These are phyloP conservation scores for Apeira syringaria DNA, from an alignment of 2,888 invertebrate species.

Conservation along the genomic window DNA sequence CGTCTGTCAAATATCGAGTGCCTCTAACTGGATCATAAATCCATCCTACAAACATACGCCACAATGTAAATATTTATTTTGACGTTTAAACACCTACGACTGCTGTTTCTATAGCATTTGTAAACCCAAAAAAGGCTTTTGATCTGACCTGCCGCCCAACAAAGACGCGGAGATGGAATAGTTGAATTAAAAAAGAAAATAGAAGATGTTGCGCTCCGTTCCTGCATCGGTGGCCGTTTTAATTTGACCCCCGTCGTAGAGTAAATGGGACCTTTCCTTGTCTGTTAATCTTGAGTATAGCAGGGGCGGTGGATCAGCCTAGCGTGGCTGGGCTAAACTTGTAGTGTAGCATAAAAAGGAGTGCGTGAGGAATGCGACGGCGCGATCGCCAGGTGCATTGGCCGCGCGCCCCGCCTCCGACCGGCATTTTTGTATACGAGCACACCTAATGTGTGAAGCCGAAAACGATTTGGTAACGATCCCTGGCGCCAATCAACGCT, in stretches of 20 bases:
- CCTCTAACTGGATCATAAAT: slow-evolving; percentile 60
- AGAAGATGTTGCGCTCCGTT: slow-evolving; percentile 61
- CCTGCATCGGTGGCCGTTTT: slow-evolving; percentile 47
- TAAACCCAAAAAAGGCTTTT: slow-evolving; percentile 48
- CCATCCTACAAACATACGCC: slow-evolving; percentile 49
- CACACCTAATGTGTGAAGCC: slow-evolving; percentile 61
- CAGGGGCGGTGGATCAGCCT: slow-evolving; percentile 46
- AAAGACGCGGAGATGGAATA: slow-evolving; percentile 61
- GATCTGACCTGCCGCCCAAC: slow-evolving; percentile 54
- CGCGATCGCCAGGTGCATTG: slow-evolving; percentile 78
- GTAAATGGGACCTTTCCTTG: slow-evolving; percentile 47
- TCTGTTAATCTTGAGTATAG: slow-evolving; percentile 40
- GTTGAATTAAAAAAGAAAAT: slow-evolving; percentile 61
- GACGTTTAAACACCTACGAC: slow-evolving; percentile 39
- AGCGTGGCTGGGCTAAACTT: slow-evolving; percentile 62
- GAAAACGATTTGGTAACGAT: slow-evolving; percentile 55
- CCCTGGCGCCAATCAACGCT: slow-evolving; percentile 42
- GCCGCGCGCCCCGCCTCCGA: slow-evolving; percentile 69
- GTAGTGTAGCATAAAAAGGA: slow-evolving; percentile 77
- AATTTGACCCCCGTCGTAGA: slow-evolving; percentile 41
- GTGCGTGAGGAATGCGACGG: slow-evolving; percentile 79
- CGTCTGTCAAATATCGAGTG: slow-evolving; percentile 48
- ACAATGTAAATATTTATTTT: slow-evolving; percentile 63
- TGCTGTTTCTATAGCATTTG: slow-evolving; percentile 35
- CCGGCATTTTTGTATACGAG: slow-evolving; percentile 73